Conservation (phyloP, 2,113 vertebrate species). For the Dryoscopus gambensis region DNA sequence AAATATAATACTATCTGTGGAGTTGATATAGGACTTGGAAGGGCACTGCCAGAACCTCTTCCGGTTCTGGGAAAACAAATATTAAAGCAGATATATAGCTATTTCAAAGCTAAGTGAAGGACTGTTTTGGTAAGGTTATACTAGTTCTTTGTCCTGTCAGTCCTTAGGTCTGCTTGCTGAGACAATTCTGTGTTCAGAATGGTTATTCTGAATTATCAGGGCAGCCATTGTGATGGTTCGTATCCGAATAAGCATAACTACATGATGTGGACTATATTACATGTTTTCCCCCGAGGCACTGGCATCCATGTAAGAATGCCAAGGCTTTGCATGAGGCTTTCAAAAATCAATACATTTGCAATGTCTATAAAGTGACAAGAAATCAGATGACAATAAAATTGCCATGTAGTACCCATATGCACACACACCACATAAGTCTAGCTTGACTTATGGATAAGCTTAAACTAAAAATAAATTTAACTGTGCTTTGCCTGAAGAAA, state of each 20-base stretch:
- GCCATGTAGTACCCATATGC: neutral
- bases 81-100: neutral
- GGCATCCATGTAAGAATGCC: neutral
- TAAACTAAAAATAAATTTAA: conserved; percentile 25
- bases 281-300: conserved; percentile 4
- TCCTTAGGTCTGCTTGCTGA: neutral
- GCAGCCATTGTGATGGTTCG: neutral
- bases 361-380: conserved; percentile 29
- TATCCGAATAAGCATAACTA: neutral
- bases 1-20: neutral
- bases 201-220: neutral
- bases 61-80: neutral
- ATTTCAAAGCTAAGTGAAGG: neutral
- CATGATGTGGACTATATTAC: neutral
- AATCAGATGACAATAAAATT: conserved; percentile 49
- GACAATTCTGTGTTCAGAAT: neutral
- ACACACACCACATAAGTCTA: neutral
- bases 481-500: conserved; percentile 19
- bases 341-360: conserved; percentile 34
- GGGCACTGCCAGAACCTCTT: neutral
- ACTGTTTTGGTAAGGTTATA: neutral
- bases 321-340: conserved; percentile 9
- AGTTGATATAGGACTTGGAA: neutral
- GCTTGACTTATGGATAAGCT: neutral
- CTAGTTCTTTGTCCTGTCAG: neutral